Evolutionary conservation across 2,888 invertebrate species (phyloP), one percentile per base, ranked within the genome.

Genomic region (Nomada lathburiana): DNA sequence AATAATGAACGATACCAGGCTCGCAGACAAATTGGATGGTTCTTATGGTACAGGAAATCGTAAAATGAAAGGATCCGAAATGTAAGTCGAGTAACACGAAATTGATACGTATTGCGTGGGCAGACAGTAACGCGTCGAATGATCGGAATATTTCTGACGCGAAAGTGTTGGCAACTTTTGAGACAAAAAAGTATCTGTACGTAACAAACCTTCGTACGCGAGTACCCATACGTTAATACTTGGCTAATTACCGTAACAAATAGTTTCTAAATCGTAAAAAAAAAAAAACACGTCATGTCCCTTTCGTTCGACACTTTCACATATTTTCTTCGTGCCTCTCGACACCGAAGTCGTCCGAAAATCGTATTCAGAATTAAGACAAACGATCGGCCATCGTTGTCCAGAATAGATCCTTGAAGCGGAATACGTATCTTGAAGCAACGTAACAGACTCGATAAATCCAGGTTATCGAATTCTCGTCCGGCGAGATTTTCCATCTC

Each of bases 31-130:
- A 50, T 50, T 18, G 50, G 13, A 18, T 18, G 20, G 2, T 55
- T 55, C 23, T 20, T 55, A 55, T 2, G 20, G 0, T 10, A 3
- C n/a, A 10, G 7, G 55, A 55, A 18, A 55, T 20, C 20, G 55
- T 55, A 20, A 20, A 55, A 55, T 2, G 16, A 9, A 23, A 65
- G 7, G 36, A 44, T 13, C 20, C 1, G n/a, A 7, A 68, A 10
- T 1, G 16, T 20, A 57, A 59, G 50, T 29, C 16, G 36, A 36
- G n/a, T 70, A 7, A 20, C 36, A 9, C 20, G 18, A 70, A 70
- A 70, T 70, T 70, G 60, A 26, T 36, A 29, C 50, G 50, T 7
- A 20, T 42, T n/a, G 36, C 60, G 69, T 69, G 57, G 57, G 57
- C 23, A 57, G 52, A 70, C 36, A 7, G 1, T n/a, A 59, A 36